These are phyloP conservation scores for Jaculus jaculus DNA, from an alignment of 2,113 vertebrate species.

Conservation along the genomic window DNA sequence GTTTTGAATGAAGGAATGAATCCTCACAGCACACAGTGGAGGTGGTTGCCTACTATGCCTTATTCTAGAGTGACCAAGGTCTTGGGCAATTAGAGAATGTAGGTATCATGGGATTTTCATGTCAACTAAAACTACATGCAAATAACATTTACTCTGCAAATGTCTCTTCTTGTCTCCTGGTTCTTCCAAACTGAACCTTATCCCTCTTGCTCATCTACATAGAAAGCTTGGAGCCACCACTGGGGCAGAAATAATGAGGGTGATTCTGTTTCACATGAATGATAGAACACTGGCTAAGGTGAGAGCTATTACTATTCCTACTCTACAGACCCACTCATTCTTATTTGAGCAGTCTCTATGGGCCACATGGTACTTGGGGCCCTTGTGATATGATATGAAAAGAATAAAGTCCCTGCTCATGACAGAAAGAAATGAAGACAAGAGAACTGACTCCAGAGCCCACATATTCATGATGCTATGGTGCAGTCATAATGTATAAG, in stretches of 20 bases:
- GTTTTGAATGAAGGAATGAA: conserved; percentile 1
- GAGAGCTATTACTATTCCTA: not conserved
- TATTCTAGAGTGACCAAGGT: not conserved
- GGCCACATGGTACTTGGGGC: not conserved
- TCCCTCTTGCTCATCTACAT: not conserved
- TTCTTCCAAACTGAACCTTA: not conserved
- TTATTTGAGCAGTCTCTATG: not conserved
- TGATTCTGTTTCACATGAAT: not conserved
- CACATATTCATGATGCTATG: not conserved
- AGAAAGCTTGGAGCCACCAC: not conserved
- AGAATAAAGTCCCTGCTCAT: not conserved
- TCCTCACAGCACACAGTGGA: not conserved
- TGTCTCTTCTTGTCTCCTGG: not conserved
- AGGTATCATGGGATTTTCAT: not conserved
- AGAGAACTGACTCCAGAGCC: not conserved
- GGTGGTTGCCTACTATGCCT: not conserved
- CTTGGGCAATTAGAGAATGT: not conserved
- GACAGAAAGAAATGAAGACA: not conserved
- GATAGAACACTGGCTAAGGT: not conserved
- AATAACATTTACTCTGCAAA: not conserved
- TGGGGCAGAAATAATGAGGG: not conserved
- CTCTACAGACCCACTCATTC: not conserved
- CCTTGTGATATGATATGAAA: not conserved
- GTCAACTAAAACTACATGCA: not conserved
- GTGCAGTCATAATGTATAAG: not conserved